A percentile compares a stretch with the other conserved stretches of the same genome.
Conservation (phyloP, 2,797 vertebrate genomes). For the Peromyscus aztecus region DNA sequence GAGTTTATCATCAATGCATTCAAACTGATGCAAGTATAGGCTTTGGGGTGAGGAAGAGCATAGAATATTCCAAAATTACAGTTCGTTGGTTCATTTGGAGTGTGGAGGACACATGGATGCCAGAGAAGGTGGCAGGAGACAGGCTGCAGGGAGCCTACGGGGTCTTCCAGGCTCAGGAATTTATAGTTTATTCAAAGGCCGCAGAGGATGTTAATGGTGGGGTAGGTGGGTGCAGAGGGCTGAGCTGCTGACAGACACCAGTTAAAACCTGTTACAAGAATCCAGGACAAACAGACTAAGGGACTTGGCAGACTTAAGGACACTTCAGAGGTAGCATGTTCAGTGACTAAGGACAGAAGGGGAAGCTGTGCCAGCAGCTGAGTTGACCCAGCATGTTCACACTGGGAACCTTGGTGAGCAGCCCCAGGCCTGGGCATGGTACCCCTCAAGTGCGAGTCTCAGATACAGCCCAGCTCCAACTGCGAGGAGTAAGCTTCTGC, state of each 20-base stretch:
- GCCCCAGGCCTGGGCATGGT: not conserved
- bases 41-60: not conserved
- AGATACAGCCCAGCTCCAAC: not conserved
- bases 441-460: not conserved
- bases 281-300: not conserved
- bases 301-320: not conserved
- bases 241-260: not conserved
- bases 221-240: not conserved
- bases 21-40: not conserved
- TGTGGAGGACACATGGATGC: not conserved
- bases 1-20: not conserved
- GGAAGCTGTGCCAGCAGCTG: not conserved
- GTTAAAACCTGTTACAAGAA: not conserved
- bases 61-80: not conserved
- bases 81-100: not conserved
- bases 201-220: accelerated
- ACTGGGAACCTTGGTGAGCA: not conserved
- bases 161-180: not conserved
- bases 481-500: not conserved
- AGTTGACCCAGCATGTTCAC: conserved; percentile 4
- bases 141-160: not conserved
- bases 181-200: conserved; percentile 12
- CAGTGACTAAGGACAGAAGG: not conserved
- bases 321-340: not conserved
- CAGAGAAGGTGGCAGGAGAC: not conserved